Evolutionary conservation across 2,113 vertebrate species (phyloP).

Genomic region (Sceloporus undulatus): DNA sequence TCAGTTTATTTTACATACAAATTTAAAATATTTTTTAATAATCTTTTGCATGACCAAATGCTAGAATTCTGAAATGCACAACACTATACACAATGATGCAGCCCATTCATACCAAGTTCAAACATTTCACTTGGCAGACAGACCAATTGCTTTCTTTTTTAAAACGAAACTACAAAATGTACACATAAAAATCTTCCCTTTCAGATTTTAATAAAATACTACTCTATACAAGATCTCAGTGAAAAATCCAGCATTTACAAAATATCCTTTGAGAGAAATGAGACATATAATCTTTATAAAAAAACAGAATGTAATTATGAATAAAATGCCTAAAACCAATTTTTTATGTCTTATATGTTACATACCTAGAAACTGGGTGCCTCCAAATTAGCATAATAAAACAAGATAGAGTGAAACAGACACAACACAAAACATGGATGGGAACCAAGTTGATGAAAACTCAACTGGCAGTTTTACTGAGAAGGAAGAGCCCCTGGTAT

Average conservation of each 20-base stretch:
- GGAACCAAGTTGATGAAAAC: constrained; percentile 38
- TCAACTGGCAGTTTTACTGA: constrained; percentile 37
- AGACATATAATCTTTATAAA: constrained; percentile 65
- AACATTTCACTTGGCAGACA: constrained; percentile 80
- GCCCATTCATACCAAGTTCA: constrained; percentile 78
- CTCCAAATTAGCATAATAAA: constrained; percentile 21
- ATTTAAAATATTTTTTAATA: constrained; percentile 79
- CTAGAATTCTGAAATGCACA: constrained; percentile 81
- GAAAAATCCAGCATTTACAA: constrained; percentile 85
- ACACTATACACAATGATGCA: constrained; percentile 82
- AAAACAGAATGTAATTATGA: constrained; percentile 56
- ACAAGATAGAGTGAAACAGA: constrained; percentile 20
- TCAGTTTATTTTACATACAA: constrained; percentile 71
- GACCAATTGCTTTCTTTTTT: constrained; percentile 79
- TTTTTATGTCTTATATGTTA: constrained; percentile 3
- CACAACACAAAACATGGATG: constrained; percentile 51
- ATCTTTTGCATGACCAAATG: constrained; percentile 75
- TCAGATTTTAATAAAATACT: constrained; percentile 87
- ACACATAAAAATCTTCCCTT: constrained; percentile 83
- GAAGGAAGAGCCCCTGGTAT: constrained; percentile 5
- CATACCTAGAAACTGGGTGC: constrained; percentile 62
- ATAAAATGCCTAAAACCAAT: constrained; percentile 45
- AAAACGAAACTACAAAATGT: constrained; percentile 82
- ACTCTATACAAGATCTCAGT: constrained; percentile 84
- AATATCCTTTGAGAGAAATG: constrained; percentile 78